Evolutionary conservation across 2,113 vertebrate genomes (phyloP).

Genomic region (Grammomys surdaster): DNA sequence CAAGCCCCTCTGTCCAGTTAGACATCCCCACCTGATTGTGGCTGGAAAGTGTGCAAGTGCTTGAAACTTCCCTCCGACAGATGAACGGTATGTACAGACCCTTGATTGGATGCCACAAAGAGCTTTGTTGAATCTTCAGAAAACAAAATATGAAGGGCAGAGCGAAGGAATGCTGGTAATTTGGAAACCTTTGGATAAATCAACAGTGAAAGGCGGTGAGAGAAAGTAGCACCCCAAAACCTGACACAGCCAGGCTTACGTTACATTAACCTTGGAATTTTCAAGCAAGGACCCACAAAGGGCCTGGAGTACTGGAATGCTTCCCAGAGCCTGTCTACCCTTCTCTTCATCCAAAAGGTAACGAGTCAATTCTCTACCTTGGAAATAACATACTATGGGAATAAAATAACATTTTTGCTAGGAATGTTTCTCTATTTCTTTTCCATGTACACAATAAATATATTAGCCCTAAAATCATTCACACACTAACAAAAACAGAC

Average conservation of each 20-base stretch:
- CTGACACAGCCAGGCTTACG: not conserved
- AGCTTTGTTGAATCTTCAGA: conserved; percentile 91
- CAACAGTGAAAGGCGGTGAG: conserved; percentile 19
- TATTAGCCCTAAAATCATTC: not conserved
- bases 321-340: not conserved
- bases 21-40: conserved; percentile 88
- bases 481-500: not conserved
- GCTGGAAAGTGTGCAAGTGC: conserved; percentile 88
- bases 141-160: conserved; percentile 93
- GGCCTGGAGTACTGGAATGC: not conserved
- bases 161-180: conserved; percentile 88
- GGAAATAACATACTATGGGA: conserved; percentile 37
- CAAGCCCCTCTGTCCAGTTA: not conserved
- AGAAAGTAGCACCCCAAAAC: not conserved
- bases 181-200: conserved; percentile 88
- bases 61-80: conserved; percentile 89
- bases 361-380: not conserved
- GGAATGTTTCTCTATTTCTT: not conserved
- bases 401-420: not conserved
- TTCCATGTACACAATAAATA: not conserved
- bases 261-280: not conserved
- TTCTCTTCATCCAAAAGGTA: not conserved
- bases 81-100: conserved; percentile 88
- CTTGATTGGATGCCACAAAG: conserved; percentile 88
- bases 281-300: not conserved